A percentile compares a stretch with the other conserved stretches of the same genome.
phyloP scores from a whole-genome alignment of 1,140 invertebrate genomes.

The Leptopilina clavipes region DNA sequence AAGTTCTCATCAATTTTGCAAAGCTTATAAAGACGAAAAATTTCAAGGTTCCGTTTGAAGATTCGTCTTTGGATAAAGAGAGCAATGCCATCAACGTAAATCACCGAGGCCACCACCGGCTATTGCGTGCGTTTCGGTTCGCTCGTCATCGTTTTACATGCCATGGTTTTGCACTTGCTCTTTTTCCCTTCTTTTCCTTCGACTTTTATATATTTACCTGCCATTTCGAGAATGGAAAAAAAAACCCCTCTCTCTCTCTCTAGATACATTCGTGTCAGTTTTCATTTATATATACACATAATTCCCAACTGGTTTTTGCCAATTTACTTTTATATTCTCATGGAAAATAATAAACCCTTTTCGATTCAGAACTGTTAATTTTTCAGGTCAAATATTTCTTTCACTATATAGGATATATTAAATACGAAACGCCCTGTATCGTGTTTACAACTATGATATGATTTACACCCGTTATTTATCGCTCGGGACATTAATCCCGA shows the following conservation, averaged over 20 bases:
- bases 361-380: conserved; percentile 9
- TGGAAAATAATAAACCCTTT: background rate
- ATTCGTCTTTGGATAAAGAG: conserved; percentile 46
- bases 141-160: conserved; percentile 49
- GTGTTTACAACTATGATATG: no score
- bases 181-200: conserved; percentile 35
- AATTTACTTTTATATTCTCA: background rate
- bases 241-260: background rate
- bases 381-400: conserved; percentile 25
- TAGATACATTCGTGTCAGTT: conserved; percentile 33
- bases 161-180: conserved; percentile 38
- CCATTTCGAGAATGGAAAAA: conserved; percentile 25
- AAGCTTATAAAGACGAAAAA: background rate
- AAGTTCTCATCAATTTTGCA: background rate
- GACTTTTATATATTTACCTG: conserved; percentile 21
- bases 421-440: background rate
- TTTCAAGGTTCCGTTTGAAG: conserved; percentile 13
- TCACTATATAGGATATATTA: background rate
- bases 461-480: no score
- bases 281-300: conserved; percentile 16
- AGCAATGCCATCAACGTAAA: conserved; percentile 41
- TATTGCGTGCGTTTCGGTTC: conserved; percentile 65
- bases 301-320: conserved; percentile 31
- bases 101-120: conserved; percentile 34
- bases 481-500: no score